These are phyloP conservation scores for Dysmachus trigonus DNA, from an alignment of 2,888 invertebrate genomes.

Conservation along the genomic window DNA sequence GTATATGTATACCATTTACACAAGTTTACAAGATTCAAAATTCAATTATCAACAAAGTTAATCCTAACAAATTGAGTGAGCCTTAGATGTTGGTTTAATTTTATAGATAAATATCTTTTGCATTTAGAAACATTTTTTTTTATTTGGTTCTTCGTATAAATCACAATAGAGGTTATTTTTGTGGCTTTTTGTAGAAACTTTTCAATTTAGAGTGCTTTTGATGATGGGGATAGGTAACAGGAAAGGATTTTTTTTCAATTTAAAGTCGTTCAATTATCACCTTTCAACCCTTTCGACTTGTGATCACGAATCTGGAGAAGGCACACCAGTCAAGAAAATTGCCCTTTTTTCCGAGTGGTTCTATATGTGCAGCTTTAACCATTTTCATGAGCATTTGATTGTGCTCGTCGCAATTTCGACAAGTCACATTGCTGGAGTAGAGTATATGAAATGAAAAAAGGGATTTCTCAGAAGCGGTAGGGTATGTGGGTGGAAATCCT, in stretches of 20 bases:
- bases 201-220: neutral
- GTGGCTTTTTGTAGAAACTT: neutral
- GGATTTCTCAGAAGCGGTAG: neutral
- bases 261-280: neutral
- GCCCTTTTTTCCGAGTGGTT: neutral
- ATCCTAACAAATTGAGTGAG: neutral
- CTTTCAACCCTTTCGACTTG: neutral
- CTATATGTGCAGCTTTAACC: neutral
- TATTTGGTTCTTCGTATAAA: slow-evolving; percentile 9
- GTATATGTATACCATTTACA: neutral
- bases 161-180: neutral
- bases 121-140: neutral
- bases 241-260: neutral
- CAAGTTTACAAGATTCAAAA: slow-evolving; percentile 1
- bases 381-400: neutral
- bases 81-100: neutral
- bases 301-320: neutral
- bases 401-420: neutral
- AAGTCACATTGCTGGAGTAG: neutral
- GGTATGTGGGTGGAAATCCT: neutral
- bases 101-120: neutral
- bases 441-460: neutral
- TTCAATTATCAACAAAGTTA: slow-evolving; percentile 10
- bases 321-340: neutral
- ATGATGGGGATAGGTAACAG: neutral